A percentile compares a stretch with the other conserved stretches of the same genome.
These are phyloP conservation scores for Pterocles gutturalis DNA, from an alignment of 2,113 vertebrate genomes.

Conservation along the genomic window DNA sequence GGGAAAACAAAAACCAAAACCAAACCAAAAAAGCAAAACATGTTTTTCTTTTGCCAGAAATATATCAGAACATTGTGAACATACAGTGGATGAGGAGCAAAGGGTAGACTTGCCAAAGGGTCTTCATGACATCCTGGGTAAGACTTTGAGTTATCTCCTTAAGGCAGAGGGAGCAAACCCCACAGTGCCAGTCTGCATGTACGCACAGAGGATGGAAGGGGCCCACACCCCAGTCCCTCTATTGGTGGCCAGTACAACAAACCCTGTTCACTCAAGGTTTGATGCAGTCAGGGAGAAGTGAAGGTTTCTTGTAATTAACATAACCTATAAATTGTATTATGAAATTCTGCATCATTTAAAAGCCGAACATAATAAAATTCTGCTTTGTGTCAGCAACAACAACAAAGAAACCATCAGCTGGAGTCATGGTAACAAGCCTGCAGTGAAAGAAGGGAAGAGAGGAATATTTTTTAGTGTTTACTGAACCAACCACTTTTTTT, in stretches of 20 bases:
- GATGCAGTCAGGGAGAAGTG: background rate
- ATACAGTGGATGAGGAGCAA: background rate
- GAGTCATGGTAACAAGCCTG: background rate
- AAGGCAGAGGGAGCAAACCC: background rate
- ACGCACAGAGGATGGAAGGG: background rate
- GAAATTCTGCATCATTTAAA: background rate
- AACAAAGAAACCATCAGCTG: background rate
- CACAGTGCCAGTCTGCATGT: fast-evolving
- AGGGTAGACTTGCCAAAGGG: background rate
- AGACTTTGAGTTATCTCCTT: background rate
- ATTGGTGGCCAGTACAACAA: background rate
- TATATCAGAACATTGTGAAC: background rate
- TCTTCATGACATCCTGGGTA: background rate
- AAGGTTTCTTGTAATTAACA: background rate
- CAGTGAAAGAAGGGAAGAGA: background rate
- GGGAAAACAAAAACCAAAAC: fast-evolving
- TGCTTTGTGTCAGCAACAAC: background rate
- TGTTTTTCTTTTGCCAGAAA: background rate
- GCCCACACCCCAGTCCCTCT: background rate
- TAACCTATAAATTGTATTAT: background rate
- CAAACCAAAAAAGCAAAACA: background rate
- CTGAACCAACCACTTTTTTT: background rate
- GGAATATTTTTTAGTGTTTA: background rate
- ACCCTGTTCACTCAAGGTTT: background rate
- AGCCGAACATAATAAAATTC: background rate